phyloP scores from a whole-genome alignment of 2,888 invertebrate genomes.

The Spodoptera picta region DNA sequence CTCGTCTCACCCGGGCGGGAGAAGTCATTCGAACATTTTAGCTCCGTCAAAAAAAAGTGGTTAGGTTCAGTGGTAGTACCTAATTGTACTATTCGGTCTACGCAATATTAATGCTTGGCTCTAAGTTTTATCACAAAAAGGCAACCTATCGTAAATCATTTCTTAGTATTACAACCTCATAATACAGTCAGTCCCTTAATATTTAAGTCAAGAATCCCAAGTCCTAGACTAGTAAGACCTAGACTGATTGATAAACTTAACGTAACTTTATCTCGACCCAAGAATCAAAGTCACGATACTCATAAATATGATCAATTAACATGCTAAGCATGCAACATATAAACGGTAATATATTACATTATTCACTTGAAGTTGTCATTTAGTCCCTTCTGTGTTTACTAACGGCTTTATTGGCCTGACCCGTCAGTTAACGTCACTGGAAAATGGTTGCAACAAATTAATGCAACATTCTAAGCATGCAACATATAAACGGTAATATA shows the following conservation, averaged over 20 bases:
- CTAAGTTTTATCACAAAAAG: no score
- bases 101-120: no score
- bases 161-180: no score
- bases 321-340: slow-evolving; percentile 21
- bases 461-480: slow-evolving; percentile 27
- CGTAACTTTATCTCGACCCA: neutral
- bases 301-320: slow-evolving; percentile 11
- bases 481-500: slow-evolving; percentile 20
- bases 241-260: neutral
- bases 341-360: slow-evolving; percentile 25
- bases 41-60: no score
- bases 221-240: no score
- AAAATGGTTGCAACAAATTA: slow-evolving; percentile 58
- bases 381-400: slow-evolving; percentile 36
- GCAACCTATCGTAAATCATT: no score
- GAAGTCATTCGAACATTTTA: no score
- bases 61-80: no score
- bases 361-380: slow-evolving; percentile 17
- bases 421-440: slow-evolving; percentile 34
- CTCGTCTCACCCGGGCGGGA: no score
- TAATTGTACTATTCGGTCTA: no score
- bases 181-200: no score
- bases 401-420: slow-evolving; percentile 37
- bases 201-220: no score
- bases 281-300: slow-evolving; percentile 11